Base-by-base conservation (phyloP, 2,113 vertebrate genomes). In the Natator depressus region DNA sequence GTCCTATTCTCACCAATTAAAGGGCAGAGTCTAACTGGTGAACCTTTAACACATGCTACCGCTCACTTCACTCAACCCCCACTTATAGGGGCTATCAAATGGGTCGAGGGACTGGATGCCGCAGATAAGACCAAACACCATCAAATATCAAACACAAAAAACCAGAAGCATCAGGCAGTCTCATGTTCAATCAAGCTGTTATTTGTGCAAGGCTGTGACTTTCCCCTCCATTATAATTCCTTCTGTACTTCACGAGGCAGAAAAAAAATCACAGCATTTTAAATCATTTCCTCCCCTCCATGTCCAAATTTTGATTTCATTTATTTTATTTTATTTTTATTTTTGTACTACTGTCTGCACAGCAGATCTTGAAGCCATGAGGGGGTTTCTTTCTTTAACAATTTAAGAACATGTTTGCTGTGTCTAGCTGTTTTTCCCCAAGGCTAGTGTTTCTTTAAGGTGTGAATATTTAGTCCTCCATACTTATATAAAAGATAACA, bases 401-500 rank as follows among this genome's bases (percentile, higher is more conserved):
- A 47, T 12, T 49, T 53, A 8, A 6, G 65, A 89, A 57, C 35
- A 27, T 42, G 12, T 42, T 55, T 49, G 38, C 76, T 55, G 19
- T 69, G 85, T 53, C 29, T 27, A n/a, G 83, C 85, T 83, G 16
- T 12, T 55, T 38, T 38, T 9, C 49, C 84, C 76, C 92, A 78
- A 80, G 85, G 94, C 69, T 80, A 78, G 11, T 1, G 3, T 5
- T 10, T 46, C 85, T 49, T 87, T 85, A 93, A 89, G 29, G 17
- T 84, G 93, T 84, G 82, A 91, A 93, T 91, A 89, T 80, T 1
- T 93, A 93, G 89, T 93, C 82, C 88, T 69, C 42, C 31, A 8
- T 72, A 79, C 31, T 42, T 72, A 78, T 91, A 94, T 53, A 94
- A 96, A 92, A 96, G 89, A 62, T 89, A 91, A 88, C 95, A 84